Base-by-base conservation (phyloP, 2,797 vertebrate species). In the Ptychobarbus kaznakovi region DNA sequence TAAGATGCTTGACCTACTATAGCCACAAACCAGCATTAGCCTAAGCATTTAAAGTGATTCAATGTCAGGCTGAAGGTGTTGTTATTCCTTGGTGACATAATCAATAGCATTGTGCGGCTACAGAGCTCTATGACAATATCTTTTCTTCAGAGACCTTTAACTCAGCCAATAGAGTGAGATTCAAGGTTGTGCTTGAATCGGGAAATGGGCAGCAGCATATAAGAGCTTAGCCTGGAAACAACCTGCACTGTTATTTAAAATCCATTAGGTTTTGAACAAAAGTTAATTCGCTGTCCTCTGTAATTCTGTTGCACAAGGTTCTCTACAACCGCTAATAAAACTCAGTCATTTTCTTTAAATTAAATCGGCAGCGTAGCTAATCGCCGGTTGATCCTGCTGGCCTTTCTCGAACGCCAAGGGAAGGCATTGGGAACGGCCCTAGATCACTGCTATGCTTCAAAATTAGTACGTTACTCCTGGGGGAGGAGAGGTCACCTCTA, bases 401-500 rank as follows among this genome's bases (percentile, higher is more conserved):
- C 70, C 63, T 87, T n/a, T 51, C 53, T 46, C 28, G 44, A 44
- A 68, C 28, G 12, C 42, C 85, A 85, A 13, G 86, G 90, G 88
- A 87, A 66, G 0, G 7, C 74, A 49, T 72, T 88, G 65, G 88
- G 85, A 86, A 44, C 22, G n/a, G 82, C 80, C 83, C 49, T 53
- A 80, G 86, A 91, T 89, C 89, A 90, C 78, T 86, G 88, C 82
- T 85, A 66, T 87, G 87, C 86, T 89, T 93, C 82, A 70, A 92
- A 93, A 94, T 93, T 84, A 93, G 90, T 89, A 77, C 28, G 58
- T 86, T 56, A 82, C 85, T 91, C 90, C 83, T 85, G 40, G 58
- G 92, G 86, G 82, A 84, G 68, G 80, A 63, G 35, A 87, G 93
- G 93, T 94, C 92, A 94, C 93, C 90, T 92, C 91, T 89, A 84